These are phyloP conservation scores for Aricia artaxerxes DNA, from an alignment of 2,888 invertebrate genomes.

Conservation along the genomic window DNA sequence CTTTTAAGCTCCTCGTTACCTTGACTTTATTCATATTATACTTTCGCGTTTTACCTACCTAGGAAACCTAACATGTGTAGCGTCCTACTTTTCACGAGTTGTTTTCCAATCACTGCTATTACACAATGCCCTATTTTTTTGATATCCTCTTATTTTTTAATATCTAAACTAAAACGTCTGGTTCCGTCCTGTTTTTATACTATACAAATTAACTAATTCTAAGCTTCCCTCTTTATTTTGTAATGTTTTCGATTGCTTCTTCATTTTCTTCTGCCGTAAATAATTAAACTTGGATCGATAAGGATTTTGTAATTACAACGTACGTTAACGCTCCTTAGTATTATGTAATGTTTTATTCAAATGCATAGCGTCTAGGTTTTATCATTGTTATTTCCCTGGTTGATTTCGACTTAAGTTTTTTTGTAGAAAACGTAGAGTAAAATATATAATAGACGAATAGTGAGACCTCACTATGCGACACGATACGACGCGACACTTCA, in stretches of 20 bases:
- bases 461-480: no score
- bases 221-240: not conserved
- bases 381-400: no score
- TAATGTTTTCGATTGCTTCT: not conserved
- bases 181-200: slow-evolving; percentile 24
- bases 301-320: not conserved
- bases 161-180: not conserved
- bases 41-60: slow-evolving; percentile 13
- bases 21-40: slow-evolving; percentile 38
- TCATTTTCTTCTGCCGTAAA: not conserved
- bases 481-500: no score
- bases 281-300: not conserved
- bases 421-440: not conserved
- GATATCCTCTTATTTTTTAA: not conserved
- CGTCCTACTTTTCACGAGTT: not conserved
- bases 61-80: not conserved
- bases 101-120: not conserved
- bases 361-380: not conserved
- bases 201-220: slow-evolving; percentile 5
- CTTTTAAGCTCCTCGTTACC: slow-evolving; percentile 37
- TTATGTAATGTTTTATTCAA: not conserved
- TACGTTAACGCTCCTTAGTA: not conserved
- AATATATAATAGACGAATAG: not conserved
- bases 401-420: not conserved
- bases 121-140: not conserved